Evolutionary conservation across 2,113 vertebrate genomes (phyloP).

Genomic region (Willisornis vidua): DNA sequence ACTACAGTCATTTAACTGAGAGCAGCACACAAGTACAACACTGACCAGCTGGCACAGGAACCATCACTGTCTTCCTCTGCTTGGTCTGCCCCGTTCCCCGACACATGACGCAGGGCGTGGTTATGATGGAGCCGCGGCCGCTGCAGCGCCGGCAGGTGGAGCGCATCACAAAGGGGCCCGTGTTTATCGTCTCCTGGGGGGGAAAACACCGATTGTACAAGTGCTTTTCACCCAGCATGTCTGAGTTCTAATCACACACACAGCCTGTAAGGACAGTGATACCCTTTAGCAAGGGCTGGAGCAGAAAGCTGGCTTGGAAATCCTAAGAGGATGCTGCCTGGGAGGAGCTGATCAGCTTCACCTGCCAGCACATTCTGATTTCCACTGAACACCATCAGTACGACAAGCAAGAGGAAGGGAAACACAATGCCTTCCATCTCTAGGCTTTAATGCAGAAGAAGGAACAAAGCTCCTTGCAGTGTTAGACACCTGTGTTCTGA

Average conservation of each 20-base stretch:
- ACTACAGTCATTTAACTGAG: neutral
- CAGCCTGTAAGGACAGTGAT: neutral
- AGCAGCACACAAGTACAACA: neutral
- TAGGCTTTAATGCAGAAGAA: neutral
- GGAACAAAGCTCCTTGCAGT: neutral
- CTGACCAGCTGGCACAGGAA: slow-evolving; percentile 95
- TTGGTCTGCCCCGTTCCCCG: slow-evolving; percentile 90
- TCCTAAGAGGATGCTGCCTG: neutral
- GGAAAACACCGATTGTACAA: neutral
- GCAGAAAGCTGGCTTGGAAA: neutral
- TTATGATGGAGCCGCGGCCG: slow-evolving; percentile 87
- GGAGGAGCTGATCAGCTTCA: neutral
- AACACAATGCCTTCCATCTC: rapidly evolving
- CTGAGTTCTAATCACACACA: rapidly evolving
- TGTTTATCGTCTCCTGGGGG: slow-evolving; percentile 92
- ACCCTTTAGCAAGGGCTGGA: neutral
- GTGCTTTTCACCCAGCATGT: neutral
- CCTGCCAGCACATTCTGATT: rapidly evolving
- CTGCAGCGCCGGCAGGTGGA: slow-evolving; percentile 91
- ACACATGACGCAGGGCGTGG: slow-evolving; percentile 83
- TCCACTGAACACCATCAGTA: neutral
- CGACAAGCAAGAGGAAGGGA: neutral
- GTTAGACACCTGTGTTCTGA: neutral
- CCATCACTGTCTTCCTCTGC: slow-evolving; percentile 88
- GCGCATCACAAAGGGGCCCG: slow-evolving; percentile 96